phyloP scores from a whole-genome alignment of 2,797 vertebrate genomes.

The Clarias platycephalus region DNA sequence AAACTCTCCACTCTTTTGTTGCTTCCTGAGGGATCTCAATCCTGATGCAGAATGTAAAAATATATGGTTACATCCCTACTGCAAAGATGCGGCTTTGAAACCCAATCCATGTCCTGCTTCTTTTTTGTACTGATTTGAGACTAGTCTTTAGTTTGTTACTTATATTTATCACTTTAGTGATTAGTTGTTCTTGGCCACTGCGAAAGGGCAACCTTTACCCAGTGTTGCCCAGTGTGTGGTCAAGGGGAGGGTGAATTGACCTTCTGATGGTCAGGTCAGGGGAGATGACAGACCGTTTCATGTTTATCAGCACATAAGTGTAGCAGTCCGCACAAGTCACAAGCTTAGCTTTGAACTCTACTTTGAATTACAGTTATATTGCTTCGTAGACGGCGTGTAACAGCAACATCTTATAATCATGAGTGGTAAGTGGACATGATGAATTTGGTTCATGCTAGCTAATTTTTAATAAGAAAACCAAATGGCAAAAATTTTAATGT shows the following conservation, averaged over 20 bases:
- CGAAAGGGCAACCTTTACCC: constrained; percentile 2
- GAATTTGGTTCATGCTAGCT: neutral
- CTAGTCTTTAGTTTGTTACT: neutral
- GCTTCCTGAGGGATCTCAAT: neutral
- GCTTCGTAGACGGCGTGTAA: neutral
- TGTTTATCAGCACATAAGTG: constrained; percentile 22
- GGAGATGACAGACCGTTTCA: constrained; percentile 30
- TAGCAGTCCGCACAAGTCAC: neutral
- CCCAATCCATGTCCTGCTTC: neutral
- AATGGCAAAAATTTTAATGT: neutral
- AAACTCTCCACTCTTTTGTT: neutral
- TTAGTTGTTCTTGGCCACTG: neutral
- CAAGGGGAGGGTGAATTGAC: constrained; percentile 3
- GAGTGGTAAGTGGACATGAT: constrained; percentile 32
- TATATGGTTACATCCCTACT: neutral
- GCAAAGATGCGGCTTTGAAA: neutral
- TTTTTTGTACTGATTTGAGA: constrained; percentile 15
- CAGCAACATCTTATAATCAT: constrained; percentile 23
- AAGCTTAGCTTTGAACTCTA: neutral
- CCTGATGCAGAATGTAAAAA: neutral
- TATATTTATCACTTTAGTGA: neutral
- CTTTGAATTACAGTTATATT: neutral
- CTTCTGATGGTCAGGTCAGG: constrained; percentile 28
- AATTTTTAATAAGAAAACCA: neutral
- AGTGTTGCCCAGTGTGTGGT: constrained; percentile 25